Evolutionary conservation across 2,888 invertebrate genomes (phyloP).

Genomic region (Argyresthia albistria): DNA sequence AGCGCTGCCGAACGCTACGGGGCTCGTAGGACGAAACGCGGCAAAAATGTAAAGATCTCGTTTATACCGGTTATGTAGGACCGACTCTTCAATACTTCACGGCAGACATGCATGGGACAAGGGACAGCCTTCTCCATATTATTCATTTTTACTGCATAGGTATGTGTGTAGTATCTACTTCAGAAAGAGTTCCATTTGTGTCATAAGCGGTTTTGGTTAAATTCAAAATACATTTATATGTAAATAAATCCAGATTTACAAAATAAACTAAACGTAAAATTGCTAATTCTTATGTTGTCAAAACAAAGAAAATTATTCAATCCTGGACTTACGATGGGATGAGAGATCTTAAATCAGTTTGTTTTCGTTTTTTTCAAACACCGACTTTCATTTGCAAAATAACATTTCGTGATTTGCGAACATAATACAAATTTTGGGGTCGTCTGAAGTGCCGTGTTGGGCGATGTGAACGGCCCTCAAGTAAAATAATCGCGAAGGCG

Average conservation of each 20-base stretch:
- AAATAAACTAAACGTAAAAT: background rate
- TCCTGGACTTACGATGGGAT: conserved; percentile 41
- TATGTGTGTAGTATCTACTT: too few relatives aligned
- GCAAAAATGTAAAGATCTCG: conserved; percentile 53
- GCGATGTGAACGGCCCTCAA: conserved; percentile 11
- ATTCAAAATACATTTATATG: too few relatives aligned
- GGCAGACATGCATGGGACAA: conserved; percentile 6
- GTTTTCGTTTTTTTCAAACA: conserved; percentile 41
- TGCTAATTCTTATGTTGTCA: background rate
- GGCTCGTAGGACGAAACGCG: conserved; percentile 17
- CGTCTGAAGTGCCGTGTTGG: conserved; percentile 8
- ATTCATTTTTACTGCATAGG: too few relatives aligned
- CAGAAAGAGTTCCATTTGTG: too few relatives aligned
- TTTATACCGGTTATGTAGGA: conserved; percentile 40
- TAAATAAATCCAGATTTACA: too few relatives aligned
- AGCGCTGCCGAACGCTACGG: conserved; percentile 33
- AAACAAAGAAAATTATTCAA: background rate
- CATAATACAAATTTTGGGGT: conserved; percentile 55
- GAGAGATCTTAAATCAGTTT: conserved; percentile 54
- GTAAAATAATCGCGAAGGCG: conserved; percentile 40
- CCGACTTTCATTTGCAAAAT: conserved; percentile 43
- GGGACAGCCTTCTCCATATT: conserved; percentile 8
- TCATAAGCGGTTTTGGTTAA: too few relatives aligned
- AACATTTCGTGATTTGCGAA: conserved; percentile 57
- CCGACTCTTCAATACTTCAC: too few relatives aligned